Percentiles rank a stretch among this genome's conserved stretches.
phyloP scores from a whole-genome alignment of 2,797 vertebrate genomes.

The Eospalax fontanierii region DNA sequence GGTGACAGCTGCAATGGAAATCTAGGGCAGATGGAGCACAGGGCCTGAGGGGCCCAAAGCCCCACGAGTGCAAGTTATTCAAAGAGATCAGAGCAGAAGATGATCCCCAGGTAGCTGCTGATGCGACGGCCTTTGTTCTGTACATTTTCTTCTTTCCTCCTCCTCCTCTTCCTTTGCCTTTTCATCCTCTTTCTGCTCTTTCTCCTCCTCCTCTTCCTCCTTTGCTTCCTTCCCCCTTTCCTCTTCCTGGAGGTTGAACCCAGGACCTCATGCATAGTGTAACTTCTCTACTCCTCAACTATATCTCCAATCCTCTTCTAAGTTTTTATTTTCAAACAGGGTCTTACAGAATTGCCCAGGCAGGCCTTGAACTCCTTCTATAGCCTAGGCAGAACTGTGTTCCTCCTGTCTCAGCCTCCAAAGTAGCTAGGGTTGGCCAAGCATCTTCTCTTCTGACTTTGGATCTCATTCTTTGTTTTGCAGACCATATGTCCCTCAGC shows the following conservation, averaged over 20 bases:
- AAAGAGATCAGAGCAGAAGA: accelerated
- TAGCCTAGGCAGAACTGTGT: background rate
- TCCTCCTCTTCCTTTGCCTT: background rate
- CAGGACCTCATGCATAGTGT: background rate
- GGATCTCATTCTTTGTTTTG: background rate
- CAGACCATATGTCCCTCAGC: background rate
- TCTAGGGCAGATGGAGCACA: background rate
- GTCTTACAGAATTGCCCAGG: background rate
- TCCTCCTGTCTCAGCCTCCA: background rate
- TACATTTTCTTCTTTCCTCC: background rate
- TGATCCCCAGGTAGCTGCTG: background rate
- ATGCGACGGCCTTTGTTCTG: background rate
- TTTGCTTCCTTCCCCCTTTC: background rate
- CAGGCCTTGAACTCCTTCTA: background rate
- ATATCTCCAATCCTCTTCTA: background rate
- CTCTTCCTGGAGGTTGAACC: background rate
- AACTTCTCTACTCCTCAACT: background rate
- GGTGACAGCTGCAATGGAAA: background rate
- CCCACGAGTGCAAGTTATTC: background rate
- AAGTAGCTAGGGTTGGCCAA: background rate
- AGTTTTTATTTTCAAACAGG: background rate
- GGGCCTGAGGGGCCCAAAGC: background rate
- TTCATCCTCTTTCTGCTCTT: background rate
- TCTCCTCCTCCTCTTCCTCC: background rate
- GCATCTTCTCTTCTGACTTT: background rate